Evolutionary conservation across 92 coral and sea anemone species (phyloP), one percentile per base, ranked within the genome.

Genomic region (Epizoanthus scotinus): DNA sequence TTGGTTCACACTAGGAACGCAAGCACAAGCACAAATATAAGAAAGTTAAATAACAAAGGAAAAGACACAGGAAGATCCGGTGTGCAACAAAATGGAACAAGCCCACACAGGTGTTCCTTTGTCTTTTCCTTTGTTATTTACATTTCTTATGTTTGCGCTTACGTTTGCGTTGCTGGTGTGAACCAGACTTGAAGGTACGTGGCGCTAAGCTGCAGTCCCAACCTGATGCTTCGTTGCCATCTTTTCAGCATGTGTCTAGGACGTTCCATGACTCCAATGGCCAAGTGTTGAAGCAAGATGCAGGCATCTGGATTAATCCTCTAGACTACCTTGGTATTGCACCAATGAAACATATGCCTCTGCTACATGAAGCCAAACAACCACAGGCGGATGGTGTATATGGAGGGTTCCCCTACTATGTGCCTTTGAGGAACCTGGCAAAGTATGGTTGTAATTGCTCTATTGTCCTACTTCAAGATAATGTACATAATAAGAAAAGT

Each of bases 391-490:
- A 93, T 10, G 99, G 99, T 14, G 89, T 87, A 28, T 96, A 93
- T 86, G 98, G 94, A 67, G 99, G 97, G 0, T 96, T 91, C 56
- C 99, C 99, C 1, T 93, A 94, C 83, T 96, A 96, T 57, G 68
- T 96, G 49, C 99, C 99, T 0, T 88, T 95, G 10, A 85, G 93
- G 78, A 86, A 86, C 54, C n/a, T 91, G 47, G 73, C 86, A 59
- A 79, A 87, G 99, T 96, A 85, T 50, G 90, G 78, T 20, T 1
- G 6, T 25, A 22, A 14, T 77, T 9, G 5, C 40, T 34, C 40
- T 34, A 34, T 34, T 18, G 2, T 14, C 57, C 21, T 36, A 17
- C 77, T 22, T 22, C 22, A n/a, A n/a, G n/a, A n/a, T n/a, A 34
- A 2, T 34, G 40, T 34, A 34, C 40, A 34, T 6, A 34, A 3